These are phyloP conservation scores for Pachypsylla venusta DNA, from an alignment of 1,140 invertebrate species.

Conservation along the genomic window DNA sequence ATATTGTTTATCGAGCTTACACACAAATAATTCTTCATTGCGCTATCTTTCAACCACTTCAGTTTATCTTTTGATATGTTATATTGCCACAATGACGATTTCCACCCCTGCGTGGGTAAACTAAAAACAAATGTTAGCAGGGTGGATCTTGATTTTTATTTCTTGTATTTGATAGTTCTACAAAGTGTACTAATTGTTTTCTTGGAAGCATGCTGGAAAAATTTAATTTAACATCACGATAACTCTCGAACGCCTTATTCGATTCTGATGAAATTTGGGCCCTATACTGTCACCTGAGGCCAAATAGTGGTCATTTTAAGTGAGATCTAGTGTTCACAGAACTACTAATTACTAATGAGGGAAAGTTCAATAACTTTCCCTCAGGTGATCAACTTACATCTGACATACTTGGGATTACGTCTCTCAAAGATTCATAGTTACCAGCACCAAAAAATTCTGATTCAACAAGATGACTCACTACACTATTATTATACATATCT, in stretches of 20 bases:
- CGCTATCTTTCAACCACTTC: background rate
- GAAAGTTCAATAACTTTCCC: background rate
- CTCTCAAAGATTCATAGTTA: background rate
- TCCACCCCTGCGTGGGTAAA: background rate
- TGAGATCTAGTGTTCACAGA: background rate
- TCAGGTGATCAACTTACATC: background rate
- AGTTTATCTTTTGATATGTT: background rate
- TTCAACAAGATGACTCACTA: background rate
- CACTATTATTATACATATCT: background rate
- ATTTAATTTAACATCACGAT: no score
- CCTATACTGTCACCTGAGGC: no score
- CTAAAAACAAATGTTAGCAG: no score
- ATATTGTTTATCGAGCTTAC: slow-evolving; percentile 3
- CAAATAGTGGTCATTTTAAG: background rate
- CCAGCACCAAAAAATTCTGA: background rate
- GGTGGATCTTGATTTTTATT: no score
- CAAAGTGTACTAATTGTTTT: no score
- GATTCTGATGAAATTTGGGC: no score
- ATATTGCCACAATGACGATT: background rate
- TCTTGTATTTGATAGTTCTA: no score
- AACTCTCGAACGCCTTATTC: no score
- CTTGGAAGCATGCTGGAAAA: no score
- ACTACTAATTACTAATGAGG: background rate
- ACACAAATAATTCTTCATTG: background rate
- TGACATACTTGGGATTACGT: background rate